Conservation (phyloP, 1,140 invertebrate genomes). For the Pseudoatta argentina region DNA sequence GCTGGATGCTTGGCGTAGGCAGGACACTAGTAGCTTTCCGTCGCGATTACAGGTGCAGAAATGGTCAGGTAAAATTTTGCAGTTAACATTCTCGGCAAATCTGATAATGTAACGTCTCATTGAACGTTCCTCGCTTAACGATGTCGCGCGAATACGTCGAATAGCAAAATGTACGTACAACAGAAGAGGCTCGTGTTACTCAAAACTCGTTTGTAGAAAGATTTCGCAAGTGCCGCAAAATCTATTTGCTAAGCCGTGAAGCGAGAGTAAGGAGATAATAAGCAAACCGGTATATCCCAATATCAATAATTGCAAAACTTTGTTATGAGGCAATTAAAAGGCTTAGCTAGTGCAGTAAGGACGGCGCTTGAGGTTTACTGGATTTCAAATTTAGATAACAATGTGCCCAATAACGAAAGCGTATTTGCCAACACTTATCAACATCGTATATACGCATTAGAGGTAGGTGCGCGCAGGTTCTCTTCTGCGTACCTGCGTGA, state of each 20-base stretch:
- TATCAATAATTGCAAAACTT: constrained; percentile 59
- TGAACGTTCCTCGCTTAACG: constrained; percentile 27
- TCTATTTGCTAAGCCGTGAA: constrained; percentile 22
- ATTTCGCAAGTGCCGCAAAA: constrained; percentile 28
- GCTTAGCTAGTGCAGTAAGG: neutral
- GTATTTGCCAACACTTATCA: constrained; percentile 60
- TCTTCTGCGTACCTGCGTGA: constrained; percentile 48
- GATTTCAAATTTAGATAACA: constrained; percentile 63
- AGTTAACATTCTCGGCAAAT: constrained; percentile 44
- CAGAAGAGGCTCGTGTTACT: neutral
- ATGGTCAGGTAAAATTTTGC: constrained; percentile 70
- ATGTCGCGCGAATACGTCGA: constrained; percentile 15
- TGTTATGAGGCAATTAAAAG: constrained; percentile 50
- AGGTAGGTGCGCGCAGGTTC: neutral
- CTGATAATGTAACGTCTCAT: constrained; percentile 38
- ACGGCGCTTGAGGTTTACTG: constrained; percentile 18
- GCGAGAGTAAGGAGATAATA: constrained; percentile 42
- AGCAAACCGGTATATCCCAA: constrained; percentile 20
- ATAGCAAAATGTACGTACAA: neutral
- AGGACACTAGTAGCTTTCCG: constrained; percentile 44
- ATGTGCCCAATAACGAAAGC: constrained; percentile 51
- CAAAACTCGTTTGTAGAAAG: constrained; percentile 21
- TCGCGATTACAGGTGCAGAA: constrained; percentile 66
- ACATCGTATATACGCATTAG: constrained; percentile 16
- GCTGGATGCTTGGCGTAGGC: constrained; percentile 78